Percentiles rank a stretch among this genome's conserved stretches.
Evolutionary conservation across 2,797 vertebrate genomes (phyloP).

Genomic region (Nasua narica): DNA sequence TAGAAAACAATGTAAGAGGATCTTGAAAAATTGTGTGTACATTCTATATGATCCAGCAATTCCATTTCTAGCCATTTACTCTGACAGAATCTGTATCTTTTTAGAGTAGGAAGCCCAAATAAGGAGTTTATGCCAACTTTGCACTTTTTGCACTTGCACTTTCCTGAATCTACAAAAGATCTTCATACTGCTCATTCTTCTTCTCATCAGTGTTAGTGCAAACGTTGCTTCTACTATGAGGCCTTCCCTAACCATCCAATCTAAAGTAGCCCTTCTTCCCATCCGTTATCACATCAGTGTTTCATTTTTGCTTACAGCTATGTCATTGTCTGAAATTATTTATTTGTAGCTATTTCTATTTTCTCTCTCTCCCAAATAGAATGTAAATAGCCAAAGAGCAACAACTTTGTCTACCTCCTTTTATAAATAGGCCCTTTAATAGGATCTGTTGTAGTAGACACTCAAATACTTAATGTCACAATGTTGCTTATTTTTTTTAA

Average conservation of each 20-base stretch:
- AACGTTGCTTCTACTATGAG: not conserved
- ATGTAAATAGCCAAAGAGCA: not conserved
- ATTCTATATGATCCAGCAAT: not conserved
- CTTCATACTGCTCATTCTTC: not conserved
- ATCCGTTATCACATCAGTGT: not conserved
- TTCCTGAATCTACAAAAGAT: not conserved
- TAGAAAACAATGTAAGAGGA: not conserved
- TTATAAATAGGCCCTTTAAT: not conserved
- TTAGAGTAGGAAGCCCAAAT: not conserved
- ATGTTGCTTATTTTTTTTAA: not conserved
- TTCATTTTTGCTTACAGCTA: not conserved
- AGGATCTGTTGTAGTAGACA: not conserved
- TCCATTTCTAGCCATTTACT: not conserved
- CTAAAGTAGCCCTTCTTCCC: not conserved
- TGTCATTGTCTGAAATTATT: not conserved
- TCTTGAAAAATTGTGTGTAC: not conserved
- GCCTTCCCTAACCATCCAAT: not conserved
- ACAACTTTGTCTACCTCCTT: not conserved
- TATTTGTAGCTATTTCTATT: not conserved
- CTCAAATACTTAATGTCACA: not conserved
- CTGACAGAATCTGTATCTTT: not conserved
- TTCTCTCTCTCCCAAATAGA: not conserved
- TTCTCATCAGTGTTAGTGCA: not conserved
- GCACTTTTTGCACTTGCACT: not conserved
- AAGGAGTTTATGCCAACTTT: not conserved